A percentile compares a stretch with the other conserved stretches of the same genome.
phyloP scores from a whole-genome alignment of 2,113 vertebrate genomes.

The Marcusenius ussheri region DNA sequence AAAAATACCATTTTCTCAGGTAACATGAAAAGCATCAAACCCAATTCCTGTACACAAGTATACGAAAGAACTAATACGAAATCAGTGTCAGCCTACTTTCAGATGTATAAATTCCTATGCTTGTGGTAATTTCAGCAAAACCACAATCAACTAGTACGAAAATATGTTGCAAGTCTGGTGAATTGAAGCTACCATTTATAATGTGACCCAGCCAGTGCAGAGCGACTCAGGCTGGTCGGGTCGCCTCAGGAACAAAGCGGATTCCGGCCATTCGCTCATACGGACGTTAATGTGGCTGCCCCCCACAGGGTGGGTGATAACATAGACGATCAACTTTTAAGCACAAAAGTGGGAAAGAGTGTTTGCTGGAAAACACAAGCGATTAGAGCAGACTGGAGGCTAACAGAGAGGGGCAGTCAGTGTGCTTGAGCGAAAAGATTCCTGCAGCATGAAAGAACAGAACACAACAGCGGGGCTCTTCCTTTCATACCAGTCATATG shows the following conservation, averaged over 20 bases:
- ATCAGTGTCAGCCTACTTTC: not conserved
- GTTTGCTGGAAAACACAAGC: not conserved
- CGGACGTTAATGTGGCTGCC: not conserved
- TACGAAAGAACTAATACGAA: not conserved
- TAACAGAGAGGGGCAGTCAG: not conserved
- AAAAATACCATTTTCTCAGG: conserved; percentile 7
- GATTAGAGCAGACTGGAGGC: not conserved
- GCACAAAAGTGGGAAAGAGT: not conserved
- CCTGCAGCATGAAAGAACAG: not conserved
- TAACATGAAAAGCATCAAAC: not conserved
- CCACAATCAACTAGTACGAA: not conserved
- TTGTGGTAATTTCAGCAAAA: not conserved
- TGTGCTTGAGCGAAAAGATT: not conserved
- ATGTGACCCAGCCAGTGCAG: not conserved
- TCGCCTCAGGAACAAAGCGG: not conserved
- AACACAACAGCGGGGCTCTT: not conserved
- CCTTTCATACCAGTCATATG: not conserved
- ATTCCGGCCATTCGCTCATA: not conserved
- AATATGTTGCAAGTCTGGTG: not conserved
- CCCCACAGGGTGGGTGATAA: too few relatives aligned
- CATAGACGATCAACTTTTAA: not conserved
- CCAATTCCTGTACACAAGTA: not conserved
- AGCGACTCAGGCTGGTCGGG: not conserved
- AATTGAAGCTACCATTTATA: not conserved
- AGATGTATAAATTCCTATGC: not conserved